A percentile compares a stretch with the other conserved stretches of the same genome.
phyloP scores from a whole-genome alignment of 2,888 invertebrate genomes.

The Lathronympha strigana region DNA sequence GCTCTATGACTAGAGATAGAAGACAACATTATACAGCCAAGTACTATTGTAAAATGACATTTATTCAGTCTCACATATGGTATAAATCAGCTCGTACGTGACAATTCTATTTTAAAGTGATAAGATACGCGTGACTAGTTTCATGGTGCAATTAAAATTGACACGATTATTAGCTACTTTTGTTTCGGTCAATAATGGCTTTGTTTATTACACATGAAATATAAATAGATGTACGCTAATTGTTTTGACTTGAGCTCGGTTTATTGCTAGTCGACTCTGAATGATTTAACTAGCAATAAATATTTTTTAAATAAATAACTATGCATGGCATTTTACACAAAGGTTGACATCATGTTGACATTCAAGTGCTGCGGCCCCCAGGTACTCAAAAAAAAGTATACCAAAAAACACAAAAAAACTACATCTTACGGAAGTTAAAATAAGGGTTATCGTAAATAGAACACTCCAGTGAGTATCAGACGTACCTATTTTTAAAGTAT shows the following conservation, averaged over 20 bases:
- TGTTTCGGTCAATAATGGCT: conserved; percentile 10
- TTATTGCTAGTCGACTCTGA: neutral
- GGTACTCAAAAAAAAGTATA: too few relatives aligned
- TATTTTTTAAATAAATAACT: neutral
- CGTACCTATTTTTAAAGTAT: too few relatives aligned
- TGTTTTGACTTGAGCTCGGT: neutral
- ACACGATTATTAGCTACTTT: conserved; percentile 26
- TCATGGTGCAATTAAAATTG: conserved; percentile 25
- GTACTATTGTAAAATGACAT: neutral
- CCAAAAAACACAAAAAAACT: too few relatives aligned
- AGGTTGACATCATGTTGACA: too few relatives aligned
- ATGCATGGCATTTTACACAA: neutral
- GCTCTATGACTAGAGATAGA: too few relatives aligned
- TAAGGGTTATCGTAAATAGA: too few relatives aligned
- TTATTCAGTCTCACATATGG: neutral
- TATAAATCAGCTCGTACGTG: neutral
- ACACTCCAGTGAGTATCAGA: too few relatives aligned
- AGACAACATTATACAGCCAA: too few relatives aligned
- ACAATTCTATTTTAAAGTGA: neutral
- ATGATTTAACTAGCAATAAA: neutral
- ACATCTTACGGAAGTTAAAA: too few relatives aligned
- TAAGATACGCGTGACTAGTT: conserved; percentile 16
- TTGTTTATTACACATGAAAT: conserved; percentile 10
- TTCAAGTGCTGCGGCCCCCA: too few relatives aligned
- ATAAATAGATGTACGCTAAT: conserved; percentile 14